A percentile compares a stretch with the other conserved stretches of the same genome.
These are phyloP conservation scores for Athetis lepigone DNA, from an alignment of 2,888 invertebrate species.

Conservation along the genomic window DNA sequence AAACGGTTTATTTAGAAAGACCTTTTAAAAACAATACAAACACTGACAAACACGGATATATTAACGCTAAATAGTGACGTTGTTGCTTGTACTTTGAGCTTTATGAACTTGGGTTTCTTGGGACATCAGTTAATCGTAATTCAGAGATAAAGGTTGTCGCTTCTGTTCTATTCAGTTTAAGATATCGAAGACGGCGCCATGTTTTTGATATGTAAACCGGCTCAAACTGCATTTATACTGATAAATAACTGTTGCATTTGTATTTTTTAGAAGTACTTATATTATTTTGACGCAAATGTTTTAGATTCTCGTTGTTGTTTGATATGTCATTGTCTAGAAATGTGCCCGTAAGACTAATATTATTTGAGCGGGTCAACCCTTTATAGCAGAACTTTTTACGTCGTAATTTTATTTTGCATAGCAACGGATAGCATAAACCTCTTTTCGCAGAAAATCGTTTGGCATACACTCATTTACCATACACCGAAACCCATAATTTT, in stretches of 20 bases:
- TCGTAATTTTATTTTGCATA: too few species aligned
- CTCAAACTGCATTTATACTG: constrained; percentile 40
- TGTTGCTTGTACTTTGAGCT: constrained; percentile 29
- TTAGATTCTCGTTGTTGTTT: too few species aligned
- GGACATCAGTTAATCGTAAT: constrained; percentile 12
- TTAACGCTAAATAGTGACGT: constrained; percentile 22
- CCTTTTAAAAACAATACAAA: not conserved
- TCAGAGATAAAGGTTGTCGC: constrained; percentile 32
- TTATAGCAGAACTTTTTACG: too few species aligned
- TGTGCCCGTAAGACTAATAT: too few species aligned
- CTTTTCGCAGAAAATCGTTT: too few species aligned
- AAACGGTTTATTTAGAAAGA: constrained; percentile 3
- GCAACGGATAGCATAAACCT: too few species aligned
- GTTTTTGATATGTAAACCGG: constrained; percentile 43
- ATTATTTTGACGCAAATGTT: constrained; percentile 12
- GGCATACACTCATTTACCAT: too few species aligned
- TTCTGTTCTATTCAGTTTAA: constrained; percentile 37
- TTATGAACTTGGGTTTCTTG: constrained; percentile 12
- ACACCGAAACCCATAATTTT: too few species aligned
- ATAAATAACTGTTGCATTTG: constrained; percentile 38
- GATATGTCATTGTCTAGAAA: too few species aligned
- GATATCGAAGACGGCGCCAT: constrained; percentile 36
- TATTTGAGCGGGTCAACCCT: too few species aligned
- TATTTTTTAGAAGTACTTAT: not conserved
- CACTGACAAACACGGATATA: not conserved